Evolutionary conservation across 1,140 invertebrate genomes (phyloP).

Genomic region (Teleogryllus occipitalis): DNA sequence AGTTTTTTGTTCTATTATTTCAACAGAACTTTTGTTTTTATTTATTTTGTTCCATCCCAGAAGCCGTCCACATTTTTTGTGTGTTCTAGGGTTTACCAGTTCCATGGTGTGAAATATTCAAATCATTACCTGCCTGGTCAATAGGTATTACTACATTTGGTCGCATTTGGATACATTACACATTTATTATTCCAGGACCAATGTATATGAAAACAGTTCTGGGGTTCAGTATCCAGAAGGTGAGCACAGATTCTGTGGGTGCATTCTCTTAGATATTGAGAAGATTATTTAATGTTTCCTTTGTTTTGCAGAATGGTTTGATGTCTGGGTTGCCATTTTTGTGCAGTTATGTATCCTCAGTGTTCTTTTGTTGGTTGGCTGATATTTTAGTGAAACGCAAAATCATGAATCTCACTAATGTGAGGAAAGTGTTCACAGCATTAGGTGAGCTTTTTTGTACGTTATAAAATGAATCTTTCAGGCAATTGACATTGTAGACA

Average conservation of each 20-base stretch:
- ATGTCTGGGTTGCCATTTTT: constrained; percentile 58
- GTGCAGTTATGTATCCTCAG: constrained; percentile 58
- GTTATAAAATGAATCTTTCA: too few species aligned
- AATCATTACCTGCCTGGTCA: constrained; percentile 69
- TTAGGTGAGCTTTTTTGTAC: constrained; percentile 37
- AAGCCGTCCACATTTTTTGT: background rate
- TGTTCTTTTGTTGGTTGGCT: constrained; percentile 60
- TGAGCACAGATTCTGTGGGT: constrained; percentile 29
- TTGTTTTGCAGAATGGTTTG: constrained; percentile 49
- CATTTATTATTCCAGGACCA: constrained; percentile 61
- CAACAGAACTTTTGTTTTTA: constrained; percentile 14
- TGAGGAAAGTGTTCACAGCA: constrained; percentile 59
- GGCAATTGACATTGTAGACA: too few species aligned
- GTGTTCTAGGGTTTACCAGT: constrained; percentile 39
- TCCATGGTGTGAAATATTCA: constrained; percentile 70
- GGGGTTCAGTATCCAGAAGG: constrained; percentile 57
- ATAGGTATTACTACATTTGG: constrained; percentile 66
- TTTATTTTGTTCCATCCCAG: constrained; percentile 14
- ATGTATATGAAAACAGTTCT: constrained; percentile 61
- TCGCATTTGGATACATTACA: constrained; percentile 62
- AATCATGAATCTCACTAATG: constrained; percentile 50
- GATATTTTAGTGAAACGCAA: constrained; percentile 51
- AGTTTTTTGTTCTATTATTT: background rate
- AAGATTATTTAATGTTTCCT: background rate
- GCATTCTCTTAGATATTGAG: background rate